A percentile compares a stretch with the other conserved stretches of the same genome.
Evolutionary conservation across 2,797 vertebrate species (phyloP).

Genomic region (Bryconaethiops microstoma): DNA sequence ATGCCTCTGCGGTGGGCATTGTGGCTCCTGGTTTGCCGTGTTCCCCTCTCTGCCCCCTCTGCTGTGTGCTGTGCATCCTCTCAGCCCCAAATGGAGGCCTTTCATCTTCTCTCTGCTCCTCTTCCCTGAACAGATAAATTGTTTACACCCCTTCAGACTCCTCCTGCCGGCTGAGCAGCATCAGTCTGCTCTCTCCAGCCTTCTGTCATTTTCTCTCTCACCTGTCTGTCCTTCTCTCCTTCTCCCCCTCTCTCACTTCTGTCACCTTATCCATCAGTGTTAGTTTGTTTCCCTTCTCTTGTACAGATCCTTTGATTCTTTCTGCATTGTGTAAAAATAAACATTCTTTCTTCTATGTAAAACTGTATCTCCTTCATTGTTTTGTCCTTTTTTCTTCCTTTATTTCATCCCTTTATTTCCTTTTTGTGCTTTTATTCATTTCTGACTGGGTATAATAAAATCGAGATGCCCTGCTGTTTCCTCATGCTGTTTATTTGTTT

Average conservation of each 20-base stretch:
- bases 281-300: slow-evolving; percentile 78
- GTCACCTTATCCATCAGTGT: slow-evolving; percentile 63
- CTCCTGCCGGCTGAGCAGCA: slow-evolving; percentile 83
- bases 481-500: slow-evolving; percentile 53
- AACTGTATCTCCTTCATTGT: slow-evolving; percentile 71
- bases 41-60: slow-evolving; percentile 1
- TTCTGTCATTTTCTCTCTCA: slow-evolving; percentile 70
- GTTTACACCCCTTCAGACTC: slow-evolving; percentile 89
- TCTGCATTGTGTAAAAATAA: slow-evolving; percentile 91
- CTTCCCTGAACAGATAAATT: slow-evolving; percentile 91
- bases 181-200: slow-evolving; percentile 83
- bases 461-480: slow-evolving; percentile 62
- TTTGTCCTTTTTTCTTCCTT: slow-evolving; percentile 54
- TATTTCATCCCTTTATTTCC: slow-evolving; percentile 46
- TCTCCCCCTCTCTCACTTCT: slow-evolving; percentile 15
- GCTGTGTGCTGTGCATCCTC: slow-evolving; percentile 48
- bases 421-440: slow-evolving; percentile 61
- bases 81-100: slow-evolving; percentile 45
- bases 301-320: slow-evolving; percentile 88
- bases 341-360: slow-evolving; percentile 83
- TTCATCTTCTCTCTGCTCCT: slow-evolving; percentile 64
- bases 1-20: slow-evolving; percentile 46
- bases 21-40: slow-evolving; percentile 49
- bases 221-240: slow-evolving; percentile 62
- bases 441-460: slow-evolving; percentile 69